A percentile compares a stretch with the other conserved stretches of the same genome.
Evolutionary conservation across 2,797 vertebrate species (phyloP).

Genomic region (Sitta carolinensis): DNA sequence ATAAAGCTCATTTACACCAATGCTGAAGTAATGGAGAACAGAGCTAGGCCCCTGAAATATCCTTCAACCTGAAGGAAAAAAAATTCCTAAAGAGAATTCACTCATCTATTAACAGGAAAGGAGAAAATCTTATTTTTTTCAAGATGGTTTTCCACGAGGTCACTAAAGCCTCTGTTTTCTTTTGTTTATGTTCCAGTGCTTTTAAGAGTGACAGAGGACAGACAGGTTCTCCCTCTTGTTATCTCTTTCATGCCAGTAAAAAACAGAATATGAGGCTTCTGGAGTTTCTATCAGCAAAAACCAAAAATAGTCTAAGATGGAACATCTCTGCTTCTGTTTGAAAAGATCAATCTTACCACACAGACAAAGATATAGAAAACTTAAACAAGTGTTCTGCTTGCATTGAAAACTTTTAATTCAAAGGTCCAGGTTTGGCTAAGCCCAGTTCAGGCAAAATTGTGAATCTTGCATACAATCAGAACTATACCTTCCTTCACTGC

Average conservation of each 20-base stretch:
- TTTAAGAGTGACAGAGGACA: not conserved
- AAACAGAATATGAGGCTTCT: not conserved
- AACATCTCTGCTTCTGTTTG: not conserved
- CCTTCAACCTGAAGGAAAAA: not conserved
- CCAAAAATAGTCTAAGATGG: not conserved
- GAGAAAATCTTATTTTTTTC: not conserved
- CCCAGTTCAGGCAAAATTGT: not conserved
- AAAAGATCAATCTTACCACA: conserved; percentile 4
- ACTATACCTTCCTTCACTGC: not conserved
- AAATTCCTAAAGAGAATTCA: not conserved
- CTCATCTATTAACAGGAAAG: not conserved
- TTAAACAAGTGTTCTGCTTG: not conserved
- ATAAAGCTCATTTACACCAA: not conserved
- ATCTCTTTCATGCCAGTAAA: not conserved
- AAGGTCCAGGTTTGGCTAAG: not conserved
- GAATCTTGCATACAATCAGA: not conserved
- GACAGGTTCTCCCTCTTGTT: not conserved
- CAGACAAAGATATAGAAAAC: not conserved
- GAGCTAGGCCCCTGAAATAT: not conserved
- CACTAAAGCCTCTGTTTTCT: not conserved
- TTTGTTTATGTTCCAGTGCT: not conserved
- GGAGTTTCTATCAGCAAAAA: conserved; percentile 13
- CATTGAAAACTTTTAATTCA: not conserved
- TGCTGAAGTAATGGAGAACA: not conserved
- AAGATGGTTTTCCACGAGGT: not conserved